Evolutionary conservation across 2,888 invertebrate genomes (phyloP).

Genomic region (Congeria kusceri): DNA sequence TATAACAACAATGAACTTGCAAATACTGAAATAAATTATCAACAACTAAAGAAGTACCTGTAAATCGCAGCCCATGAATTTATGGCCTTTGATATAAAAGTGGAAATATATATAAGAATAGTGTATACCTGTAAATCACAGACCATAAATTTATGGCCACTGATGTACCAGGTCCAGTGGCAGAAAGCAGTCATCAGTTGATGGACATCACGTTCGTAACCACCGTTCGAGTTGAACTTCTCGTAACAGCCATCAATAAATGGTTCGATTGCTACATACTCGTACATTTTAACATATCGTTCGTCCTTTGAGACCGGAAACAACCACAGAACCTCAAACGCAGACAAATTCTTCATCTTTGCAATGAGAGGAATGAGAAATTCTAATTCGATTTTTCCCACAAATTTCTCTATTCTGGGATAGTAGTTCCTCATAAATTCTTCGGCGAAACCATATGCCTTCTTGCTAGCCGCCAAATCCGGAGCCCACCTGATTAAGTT

Average conservation of each 20-base stretch:
- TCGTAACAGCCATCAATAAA: constrained; percentile 29
- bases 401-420: constrained; percentile 18
- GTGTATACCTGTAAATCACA: constrained; percentile 7
- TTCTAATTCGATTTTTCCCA: constrained; percentile 21
- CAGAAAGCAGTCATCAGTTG: constrained; percentile 44
- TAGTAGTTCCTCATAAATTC: constrained; percentile 22
- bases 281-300: constrained; percentile 26
- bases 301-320: constrained; percentile 19
- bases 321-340: constrained; percentile 29
- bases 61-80: too few species aligned
- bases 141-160: constrained; percentile 46
- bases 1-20: too few species aligned
- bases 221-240: constrained; percentile 42
- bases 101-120: too few species aligned
- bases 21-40: too few species aligned
- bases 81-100: too few species aligned
- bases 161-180: constrained; percentile 49
- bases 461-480: constrained; percentile 45
- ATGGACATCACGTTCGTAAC: constrained; percentile 27
- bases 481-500: constrained; percentile 29
- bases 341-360: constrained; percentile 26
- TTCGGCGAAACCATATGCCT: constrained; percentile 30
- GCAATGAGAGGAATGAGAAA: constrained; percentile 41
- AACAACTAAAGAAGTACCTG: too few species aligned
- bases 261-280: constrained; percentile 36